Evolutionary conservation across 2,797 vertebrate species (phyloP), one percentile per base, ranked within the genome.

Genomic region (Darevskia nairensis): DNA sequence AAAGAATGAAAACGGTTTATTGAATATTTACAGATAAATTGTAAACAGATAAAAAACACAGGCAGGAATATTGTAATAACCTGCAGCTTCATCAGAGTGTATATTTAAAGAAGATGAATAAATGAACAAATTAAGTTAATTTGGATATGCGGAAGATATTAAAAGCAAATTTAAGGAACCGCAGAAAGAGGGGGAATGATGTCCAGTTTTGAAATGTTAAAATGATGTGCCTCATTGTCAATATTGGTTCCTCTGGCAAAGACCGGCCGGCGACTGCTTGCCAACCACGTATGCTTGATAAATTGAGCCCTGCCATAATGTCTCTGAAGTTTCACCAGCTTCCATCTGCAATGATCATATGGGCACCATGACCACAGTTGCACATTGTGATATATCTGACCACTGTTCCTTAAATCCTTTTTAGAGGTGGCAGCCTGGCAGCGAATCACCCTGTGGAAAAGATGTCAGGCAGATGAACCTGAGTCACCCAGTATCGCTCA

Each of bases 381-480:
- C 66, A 4, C 75, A 78, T 79, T 86, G 39, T 27, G 8, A 77
- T 66, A 32, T 41, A 19, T 50, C n/a, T 86, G 11, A 39, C n/a
- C 69, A n/a, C 55, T 84, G 46, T 8, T 8, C 50, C 59, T 74
- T 55, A n/a, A 61, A 74, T 35, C 46, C 17, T 55, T 68, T 78
- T 69, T 69, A 69, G 39, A 86, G 61, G 23, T 19, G 50, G 27
- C n/a, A 25, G 64, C 35, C 64, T 46, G 68, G 4, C 11, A 50
- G 44, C 21, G 78, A 29, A 44, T 17, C 44, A 50, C 17, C 41
- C 41, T 68, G 66, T 32, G 72, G 84, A 92, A 92, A 84, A 84
- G 75, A 17, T 72, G 0, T 44, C 92, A 91, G 80, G 93, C 91
- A 90, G 89, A 85, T 74, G 50, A 88, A 61, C 74, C 59, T 27